phyloP scores from a whole-genome alignment of 2,888 invertebrate species.

The Perizoma flavofasciatum region DNA sequence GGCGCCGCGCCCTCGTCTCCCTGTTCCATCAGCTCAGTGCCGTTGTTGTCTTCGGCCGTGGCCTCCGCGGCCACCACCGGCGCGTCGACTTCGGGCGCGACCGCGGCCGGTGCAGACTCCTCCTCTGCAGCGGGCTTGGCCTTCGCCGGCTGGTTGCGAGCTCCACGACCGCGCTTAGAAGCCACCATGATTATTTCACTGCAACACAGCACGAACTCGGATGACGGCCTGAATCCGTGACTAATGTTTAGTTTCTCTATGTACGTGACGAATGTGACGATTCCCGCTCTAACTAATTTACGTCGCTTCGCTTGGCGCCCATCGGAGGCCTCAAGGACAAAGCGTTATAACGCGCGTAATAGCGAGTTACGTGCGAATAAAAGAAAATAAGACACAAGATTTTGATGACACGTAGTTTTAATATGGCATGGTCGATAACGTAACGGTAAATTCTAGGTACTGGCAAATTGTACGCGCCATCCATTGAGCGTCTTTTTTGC shows the following conservation, averaged over 20 bases:
- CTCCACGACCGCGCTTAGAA: constrained; percentile 76
- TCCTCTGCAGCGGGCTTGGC: constrained; percentile 64
- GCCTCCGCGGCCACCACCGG: constrained; percentile 54
- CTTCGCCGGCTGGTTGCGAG: constrained; percentile 68
- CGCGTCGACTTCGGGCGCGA: constrained; percentile 53
- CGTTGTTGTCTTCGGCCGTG: constrained; percentile 66
- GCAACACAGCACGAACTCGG: constrained; percentile 19
- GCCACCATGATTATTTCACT: constrained; percentile 65
- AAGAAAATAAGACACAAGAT: no score
- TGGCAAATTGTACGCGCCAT: constrained; percentile 67
- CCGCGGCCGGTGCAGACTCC: constrained; percentile 48
- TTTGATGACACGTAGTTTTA: constrained; percentile 44
- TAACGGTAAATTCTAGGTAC: constrained; percentile 60
- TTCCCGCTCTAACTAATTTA: constrained; percentile 64
- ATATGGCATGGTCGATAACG: constrained; percentile 39
- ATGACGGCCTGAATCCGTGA: constrained; percentile 24
- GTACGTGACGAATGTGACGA: constrained; percentile 35
- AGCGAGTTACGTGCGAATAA: no score
- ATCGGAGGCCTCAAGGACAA: constrained; percentile 68
- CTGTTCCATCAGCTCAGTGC: constrained; percentile 55
- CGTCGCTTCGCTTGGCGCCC: constrained; percentile 62
- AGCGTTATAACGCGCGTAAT: constrained; percentile 53
- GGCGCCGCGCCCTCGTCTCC: constrained; percentile 46
- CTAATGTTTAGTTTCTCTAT: no score
- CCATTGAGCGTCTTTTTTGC: constrained; percentile 73